Evolutionary conservation across 2,113 vertebrate genomes (phyloP).

Genomic region (Connochaetes taurinus): DNA sequence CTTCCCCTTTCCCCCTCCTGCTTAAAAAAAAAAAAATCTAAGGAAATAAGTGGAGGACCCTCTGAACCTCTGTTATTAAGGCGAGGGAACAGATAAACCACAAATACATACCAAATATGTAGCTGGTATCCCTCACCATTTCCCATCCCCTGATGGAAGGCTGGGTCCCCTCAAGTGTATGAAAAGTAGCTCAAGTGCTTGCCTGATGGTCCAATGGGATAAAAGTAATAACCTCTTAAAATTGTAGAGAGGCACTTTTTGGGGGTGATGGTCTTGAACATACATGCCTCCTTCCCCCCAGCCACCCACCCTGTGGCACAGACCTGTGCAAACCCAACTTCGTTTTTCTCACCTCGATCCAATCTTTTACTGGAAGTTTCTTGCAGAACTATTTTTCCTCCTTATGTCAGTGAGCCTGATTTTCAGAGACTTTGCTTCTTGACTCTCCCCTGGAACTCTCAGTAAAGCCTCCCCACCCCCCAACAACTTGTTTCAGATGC

Average conservation of each 20-base stretch:
- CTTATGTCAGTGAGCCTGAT: background rate
- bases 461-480: no score
- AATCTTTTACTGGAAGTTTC: background rate
- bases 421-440: background rate
- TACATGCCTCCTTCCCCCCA: rapidly evolving
- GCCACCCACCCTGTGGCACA: rapidly evolving
- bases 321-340: background rate
- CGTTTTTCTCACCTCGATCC: background rate
- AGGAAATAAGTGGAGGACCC: background rate
- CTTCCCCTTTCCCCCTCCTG: no score
- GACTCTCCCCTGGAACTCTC: background rate
- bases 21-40: background rate
- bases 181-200: background rate
- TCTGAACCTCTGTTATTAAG: background rate
- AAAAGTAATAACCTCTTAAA: background rate
- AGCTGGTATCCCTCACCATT: background rate
- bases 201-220: background rate
- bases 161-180: background rate
- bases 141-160: background rate
- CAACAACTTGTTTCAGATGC: background rate
- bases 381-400: background rate
- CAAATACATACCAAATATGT: background rate
- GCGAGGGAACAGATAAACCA: background rate
- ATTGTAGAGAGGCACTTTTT: background rate
- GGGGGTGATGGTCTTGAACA: background rate